phyloP scores from a whole-genome alignment of 1,140 invertebrate genomes.

The Platorchestia sp. region DNA sequence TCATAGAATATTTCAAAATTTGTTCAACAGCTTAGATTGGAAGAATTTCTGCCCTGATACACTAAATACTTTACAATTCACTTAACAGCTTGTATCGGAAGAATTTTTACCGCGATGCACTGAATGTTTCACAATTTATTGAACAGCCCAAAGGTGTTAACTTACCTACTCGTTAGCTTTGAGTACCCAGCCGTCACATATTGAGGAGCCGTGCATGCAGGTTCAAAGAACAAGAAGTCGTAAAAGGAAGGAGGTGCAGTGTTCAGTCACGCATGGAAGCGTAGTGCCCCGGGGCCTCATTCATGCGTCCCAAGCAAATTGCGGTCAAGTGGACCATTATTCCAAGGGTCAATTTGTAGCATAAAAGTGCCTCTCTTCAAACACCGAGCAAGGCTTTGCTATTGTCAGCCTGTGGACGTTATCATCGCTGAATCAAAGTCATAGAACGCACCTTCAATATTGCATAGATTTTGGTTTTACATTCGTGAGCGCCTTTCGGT shows the following conservation, averaged over 20 bases:
- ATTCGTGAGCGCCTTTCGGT: not conserved
- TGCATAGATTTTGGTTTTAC: not conserved
- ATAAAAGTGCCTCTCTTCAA: slow-evolving; percentile 27
- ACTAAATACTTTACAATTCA: too few relatives aligned
- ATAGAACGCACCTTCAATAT: not conserved
- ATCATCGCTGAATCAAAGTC: not conserved
- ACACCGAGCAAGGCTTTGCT: not conserved
- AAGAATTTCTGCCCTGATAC: too few relatives aligned
- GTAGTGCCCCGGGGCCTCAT: not conserved
- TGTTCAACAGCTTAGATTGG: too few relatives aligned
- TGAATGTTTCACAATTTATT: too few relatives aligned
- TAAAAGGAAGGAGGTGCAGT: not conserved
- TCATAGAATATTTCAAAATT: too few relatives aligned
- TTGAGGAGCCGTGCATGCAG: not conserved
- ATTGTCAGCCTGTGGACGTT: not conserved
- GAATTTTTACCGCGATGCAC: too few relatives aligned
- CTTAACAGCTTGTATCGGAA: too few relatives aligned
- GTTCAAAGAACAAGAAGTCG: not conserved
- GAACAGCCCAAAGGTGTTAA: too few relatives aligned
- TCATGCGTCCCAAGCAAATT: not conserved
- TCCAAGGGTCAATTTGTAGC: not conserved
- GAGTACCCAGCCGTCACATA: not conserved
- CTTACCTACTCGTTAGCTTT: too few relatives aligned
- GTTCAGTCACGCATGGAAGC: not conserved
- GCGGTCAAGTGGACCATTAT: slow-evolving; percentile 41